Percentiles rank a stretch among this genome's conserved stretches.
These are phyloP conservation scores for Cerastis leucographa DNA, from an alignment of 2,888 invertebrate genomes.

Conservation along the genomic window DNA sequence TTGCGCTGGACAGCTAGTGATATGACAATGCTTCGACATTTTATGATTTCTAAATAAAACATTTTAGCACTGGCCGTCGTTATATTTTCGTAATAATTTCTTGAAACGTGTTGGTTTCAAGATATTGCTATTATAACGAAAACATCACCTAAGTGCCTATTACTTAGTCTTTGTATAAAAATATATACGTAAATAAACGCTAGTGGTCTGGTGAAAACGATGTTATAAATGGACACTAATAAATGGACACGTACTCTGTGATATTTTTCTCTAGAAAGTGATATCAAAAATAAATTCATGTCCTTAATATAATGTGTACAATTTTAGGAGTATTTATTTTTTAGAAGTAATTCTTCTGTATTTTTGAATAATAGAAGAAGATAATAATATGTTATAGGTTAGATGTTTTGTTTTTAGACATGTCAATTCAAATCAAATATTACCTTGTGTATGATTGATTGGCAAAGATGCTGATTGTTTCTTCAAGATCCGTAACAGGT, in stretches of 20 bases:
- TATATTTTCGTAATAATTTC: neutral
- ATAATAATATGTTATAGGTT: neutral
- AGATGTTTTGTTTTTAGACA: neutral
- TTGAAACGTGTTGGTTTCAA: neutral
- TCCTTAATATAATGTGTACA: neutral
- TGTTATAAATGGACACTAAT: constrained; percentile 22
- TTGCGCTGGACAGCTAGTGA: too few relatives aligned
- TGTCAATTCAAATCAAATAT: neutral
- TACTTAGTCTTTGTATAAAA: constrained; percentile 18
- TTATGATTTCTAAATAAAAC: constrained; percentile 4
- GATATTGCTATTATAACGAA: constrained; percentile 10
- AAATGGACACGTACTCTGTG: constrained; percentile 12
- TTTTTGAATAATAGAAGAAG: neutral
- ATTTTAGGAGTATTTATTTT: neutral
- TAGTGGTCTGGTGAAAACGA: constrained; percentile 30
- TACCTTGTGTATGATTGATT: neutral
- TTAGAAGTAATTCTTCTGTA: neutral
- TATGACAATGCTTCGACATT: too few relatives aligned
- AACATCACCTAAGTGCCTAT: constrained; percentile 19
- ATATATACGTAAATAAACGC: constrained; percentile 42
- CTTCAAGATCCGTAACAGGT: neutral
- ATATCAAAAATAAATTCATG: constrained; percentile 17
- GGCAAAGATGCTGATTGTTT: neutral
- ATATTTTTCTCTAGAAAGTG: constrained; percentile 13
- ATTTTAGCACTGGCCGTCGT: neutral